phyloP scores from a whole-genome alignment of 2,113 vertebrate species.

The Vidua chalybeata region DNA sequence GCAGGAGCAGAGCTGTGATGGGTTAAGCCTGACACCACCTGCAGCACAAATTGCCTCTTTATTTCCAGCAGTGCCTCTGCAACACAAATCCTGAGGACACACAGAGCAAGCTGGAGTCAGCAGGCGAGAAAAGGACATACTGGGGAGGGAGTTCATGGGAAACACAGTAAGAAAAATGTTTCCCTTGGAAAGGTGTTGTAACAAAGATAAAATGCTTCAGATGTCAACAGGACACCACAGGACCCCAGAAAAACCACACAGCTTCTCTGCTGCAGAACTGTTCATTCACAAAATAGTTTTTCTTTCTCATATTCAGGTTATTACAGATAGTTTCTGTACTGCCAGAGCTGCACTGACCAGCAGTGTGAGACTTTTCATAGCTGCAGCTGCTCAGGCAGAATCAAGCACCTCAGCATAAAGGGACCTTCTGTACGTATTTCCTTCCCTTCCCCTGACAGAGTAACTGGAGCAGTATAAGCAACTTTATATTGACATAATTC shows the following conservation, averaged over 20 bases:
- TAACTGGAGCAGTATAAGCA: neutral
- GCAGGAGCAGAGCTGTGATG: neutral
- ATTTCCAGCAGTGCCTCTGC: neutral
- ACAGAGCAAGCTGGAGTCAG: neutral
- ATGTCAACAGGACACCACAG: neutral
- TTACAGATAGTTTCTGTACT: neutral
- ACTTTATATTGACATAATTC: slow-evolving; percentile 23
- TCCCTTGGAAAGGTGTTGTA: neutral
- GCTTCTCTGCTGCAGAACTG: neutral
- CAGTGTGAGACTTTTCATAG: neutral
- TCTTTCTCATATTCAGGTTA: neutral
- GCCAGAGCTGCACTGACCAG: neutral
- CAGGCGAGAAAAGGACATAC: rapidly evolving
- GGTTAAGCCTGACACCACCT: neutral
- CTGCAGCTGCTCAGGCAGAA: neutral
- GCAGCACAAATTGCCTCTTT: neutral
- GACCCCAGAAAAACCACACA: neutral
- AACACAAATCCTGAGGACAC: neutral
- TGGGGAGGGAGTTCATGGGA: neutral
- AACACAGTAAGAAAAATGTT: neutral
- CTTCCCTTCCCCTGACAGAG: neutral
- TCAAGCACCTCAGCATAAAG: neutral
- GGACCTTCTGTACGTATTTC: neutral
- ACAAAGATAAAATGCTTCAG: neutral
- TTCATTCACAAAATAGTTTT: neutral